Evolutionary conservation across 2,888 invertebrate genomes (phyloP), one percentile per base, ranked within the genome.

Genomic region (Megamerina dolium): DNA sequence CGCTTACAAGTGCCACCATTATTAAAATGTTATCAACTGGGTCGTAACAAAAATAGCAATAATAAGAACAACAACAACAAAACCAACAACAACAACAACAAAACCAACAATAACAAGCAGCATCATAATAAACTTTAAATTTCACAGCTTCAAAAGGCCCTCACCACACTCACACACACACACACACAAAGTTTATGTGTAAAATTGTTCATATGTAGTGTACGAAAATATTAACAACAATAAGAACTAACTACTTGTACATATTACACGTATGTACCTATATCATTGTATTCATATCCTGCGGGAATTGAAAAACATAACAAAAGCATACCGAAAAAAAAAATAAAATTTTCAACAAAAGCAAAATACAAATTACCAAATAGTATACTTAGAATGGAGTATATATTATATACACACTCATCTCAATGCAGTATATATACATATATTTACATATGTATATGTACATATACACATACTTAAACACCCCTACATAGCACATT

Each of bases 281-380:
- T n/a, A n/a, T n/a, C n/a, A n/a, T n/a, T n/a, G n/a, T n/a, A n/a
- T n/a, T n/a, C 47, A 44, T 42, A 48, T 56, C 59, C 59, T 61
- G 47, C 54, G 61, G 61, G 61, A 58, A 52, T 49, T 50, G 46
- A 56, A 23, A 23, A 23, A 23, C 10, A 23, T 8, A 6, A 23
- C 23, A 6, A 23, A 23, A 23, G 10, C 6, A 23, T 23, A 23
- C 10, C 23, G 10, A 23, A 23, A 23, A 23, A 8, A 23, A 23
- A 23, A 23, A 52, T 58, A 58, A 57, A 55, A 48, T 59, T 59
- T 52, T 30, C 13, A 23, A 23, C 10, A 23, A 10, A 23, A n/a
- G n/a, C n/a, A n/a, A n/a, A 23, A 23, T 23, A 23, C 23, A 23
- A 23, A 8, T 23, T 23, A 17, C 33, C 9, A 21, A 13, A 21